Evolutionary conservation across 2,797 vertebrate genomes (phyloP).

Genomic region (Crocodylus rhombifer): DNA sequence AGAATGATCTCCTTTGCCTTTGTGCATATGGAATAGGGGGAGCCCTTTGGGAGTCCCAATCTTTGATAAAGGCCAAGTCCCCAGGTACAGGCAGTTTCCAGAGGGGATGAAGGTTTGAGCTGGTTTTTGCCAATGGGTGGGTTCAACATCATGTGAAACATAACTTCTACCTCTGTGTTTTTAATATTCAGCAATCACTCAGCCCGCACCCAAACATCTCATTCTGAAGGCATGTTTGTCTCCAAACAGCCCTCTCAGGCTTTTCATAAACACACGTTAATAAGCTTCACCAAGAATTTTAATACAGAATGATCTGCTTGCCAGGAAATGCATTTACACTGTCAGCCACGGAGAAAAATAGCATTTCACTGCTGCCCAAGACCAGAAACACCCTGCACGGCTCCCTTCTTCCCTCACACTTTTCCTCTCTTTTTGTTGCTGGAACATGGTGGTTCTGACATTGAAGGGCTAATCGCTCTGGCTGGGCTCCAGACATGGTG

Average conservation of each 20-base stretch:
- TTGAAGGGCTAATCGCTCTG: not conserved
- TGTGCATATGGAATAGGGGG: not conserved
- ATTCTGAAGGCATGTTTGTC: not conserved
- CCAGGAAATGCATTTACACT: constrained; percentile 74
- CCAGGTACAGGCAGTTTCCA: not conserved
- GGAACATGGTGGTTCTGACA: not conserved
- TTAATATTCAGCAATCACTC: not conserved
- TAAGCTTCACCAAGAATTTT: constrained; percentile 72
- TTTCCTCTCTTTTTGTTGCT: not conserved
- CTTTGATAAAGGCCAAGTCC: not conserved
- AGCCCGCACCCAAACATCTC: constrained; percentile 43
- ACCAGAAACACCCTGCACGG: constrained; percentile 54
- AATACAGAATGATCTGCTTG: constrained; percentile 62
- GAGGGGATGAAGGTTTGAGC: not conserved
- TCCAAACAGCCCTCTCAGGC: constrained; percentile 62
- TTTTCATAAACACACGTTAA: constrained; percentile 74
- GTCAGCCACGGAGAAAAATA: constrained; percentile 39
- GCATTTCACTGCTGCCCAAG: constrained; percentile 30
- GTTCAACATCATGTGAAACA: not conserved
- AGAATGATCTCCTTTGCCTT: not conserved
- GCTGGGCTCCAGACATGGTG: not conserved
- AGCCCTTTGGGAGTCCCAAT: not conserved
- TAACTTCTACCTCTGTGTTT: not conserved
- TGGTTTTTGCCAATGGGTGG: accelerated
- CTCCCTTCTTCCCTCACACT: not conserved